Base-by-base conservation (phyloP, 1,140 invertebrate species). In the Formica selysi region DNA sequence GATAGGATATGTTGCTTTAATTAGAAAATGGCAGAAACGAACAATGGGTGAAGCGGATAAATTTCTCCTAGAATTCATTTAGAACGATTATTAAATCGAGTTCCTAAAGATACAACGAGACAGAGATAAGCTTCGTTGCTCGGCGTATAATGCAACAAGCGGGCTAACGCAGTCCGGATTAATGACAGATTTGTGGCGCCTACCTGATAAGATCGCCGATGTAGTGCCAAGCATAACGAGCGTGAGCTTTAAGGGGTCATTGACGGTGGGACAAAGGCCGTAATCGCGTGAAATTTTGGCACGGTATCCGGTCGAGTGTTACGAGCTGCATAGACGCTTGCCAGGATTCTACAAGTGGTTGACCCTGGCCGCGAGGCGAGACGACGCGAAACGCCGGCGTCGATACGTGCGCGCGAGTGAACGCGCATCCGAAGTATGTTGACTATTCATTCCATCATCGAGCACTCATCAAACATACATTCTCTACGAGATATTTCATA, bases 341-440 rank as follows among this genome's bases (percentile, higher is more conserved):
- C 87, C 89, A 89, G 85, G 90, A 91, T 91, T 79, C 90, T 91
- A 91, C 90, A 91, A 91, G 90, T 91, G 90, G 90, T 91, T 90
- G 90, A 91, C 90, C 90, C 89, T 91, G 90, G 90, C 90, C 88
- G 88, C 86, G 88, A 90, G 48, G 54, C 76, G 64, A 54, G 19
- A 61, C 54, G 57, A 76, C 74, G 29, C 78, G 48, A 59, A 36
- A 16, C 48, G 19, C 8, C 71, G 79, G n/a, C 54, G 61, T 85
- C 61, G 81, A 85, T 76, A 83, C 29, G 80, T 74, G 54, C 26
- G 61, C 59, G 44, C 54, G 32, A 73, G n/a, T 29, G 59, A 26
- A 32, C 59, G 41, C 57, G 26, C 38, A 7, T 22, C 32, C n/a
- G 48, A 78, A 78, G 13, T 44, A 51, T 22, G 8, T 36, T 57